Percentiles rank a stretch among this genome's conserved stretches.
Evolutionary conservation across 2,797 vertebrate genomes (phyloP).

Genomic region (Fratercula arctica): DNA sequence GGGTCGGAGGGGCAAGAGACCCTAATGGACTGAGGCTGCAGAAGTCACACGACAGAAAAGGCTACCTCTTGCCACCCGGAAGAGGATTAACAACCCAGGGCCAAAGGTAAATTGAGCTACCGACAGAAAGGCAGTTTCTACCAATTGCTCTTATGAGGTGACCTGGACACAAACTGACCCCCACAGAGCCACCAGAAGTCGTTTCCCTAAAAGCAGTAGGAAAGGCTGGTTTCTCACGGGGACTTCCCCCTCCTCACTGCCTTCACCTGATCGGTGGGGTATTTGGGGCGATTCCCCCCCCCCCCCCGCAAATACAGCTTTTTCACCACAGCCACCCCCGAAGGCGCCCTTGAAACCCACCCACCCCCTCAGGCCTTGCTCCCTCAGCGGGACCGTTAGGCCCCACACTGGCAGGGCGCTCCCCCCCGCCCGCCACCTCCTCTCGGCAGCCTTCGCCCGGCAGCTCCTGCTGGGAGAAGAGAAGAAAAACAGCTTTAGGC

Average conservation of each 20-base stretch:
- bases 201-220: accelerated
- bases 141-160: no score
- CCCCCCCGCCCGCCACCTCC: neutral
- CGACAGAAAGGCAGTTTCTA: neutral
- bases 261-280: neutral
- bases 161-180: accelerated
- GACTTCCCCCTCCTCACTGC: neutral
- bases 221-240: neutral
- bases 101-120: neutral
- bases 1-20: neutral
- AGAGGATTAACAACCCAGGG: neutral
- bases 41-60: neutral
- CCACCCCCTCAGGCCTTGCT: neutral
- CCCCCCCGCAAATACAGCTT: no score
- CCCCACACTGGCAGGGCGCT: neutral
- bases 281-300: accelerated
- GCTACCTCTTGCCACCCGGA: neutral
- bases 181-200: accelerated
- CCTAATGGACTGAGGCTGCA: neutral
- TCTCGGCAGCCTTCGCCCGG: neutral
- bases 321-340: neutral
- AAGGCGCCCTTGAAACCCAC: neutral
- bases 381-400: neutral
- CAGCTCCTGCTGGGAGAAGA: neutral
- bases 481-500: neutral